Evolutionary conservation across 2,888 invertebrate genomes (phyloP), one percentile per base, ranked within the genome.

Genomic region (Pachycephus smyrnensis): DNA sequence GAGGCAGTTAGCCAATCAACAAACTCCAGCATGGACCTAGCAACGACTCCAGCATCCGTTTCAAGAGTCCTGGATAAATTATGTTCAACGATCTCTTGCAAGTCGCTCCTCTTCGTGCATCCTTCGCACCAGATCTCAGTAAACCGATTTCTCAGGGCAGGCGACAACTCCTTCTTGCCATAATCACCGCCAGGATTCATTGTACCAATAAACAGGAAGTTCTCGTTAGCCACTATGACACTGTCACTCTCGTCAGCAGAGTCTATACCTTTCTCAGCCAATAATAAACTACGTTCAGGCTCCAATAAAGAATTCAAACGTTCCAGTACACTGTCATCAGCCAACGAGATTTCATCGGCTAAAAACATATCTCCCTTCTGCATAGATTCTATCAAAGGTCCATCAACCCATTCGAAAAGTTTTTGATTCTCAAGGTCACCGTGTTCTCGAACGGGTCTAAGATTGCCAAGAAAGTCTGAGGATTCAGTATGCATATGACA

Each of bases 111-210:
- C 35, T 94, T 93, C 30, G 94, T 94, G 12, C 95, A 96, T 75
- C 95, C 94, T 78, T 96, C 96, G 88, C 99, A 99, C 99, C 99
- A 99, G 89, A 99, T 98, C 93, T 99, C 99, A 0, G 99, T 99
- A 87, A 99, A 98, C 75, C 99, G 95, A 93, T 99, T 99, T 76
- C 99, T 93, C 75, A 99, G 92, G 0, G 99, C 99, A 0, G 99
- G 99, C 0, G 99, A 99, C 12, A 99, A 93, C 93, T 99, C 99
- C 90, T 99, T 99, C 91, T 99, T 99, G 4, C 99, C 99, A 90
- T 97, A 99, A 93, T 99, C 99, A 1, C 99, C 99, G 15, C 99
- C 99, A 11, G 99, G 99, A 93, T 99, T 99, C 99, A 99, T 99
- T 0, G 99, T 99, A 79, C 91, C 98, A 79, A 99, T 94, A 87